Evolutionary conservation across 1,140 invertebrate genomes (phyloP), one percentile per base, ranked within the genome.

Genomic region (Heliconius nattereri): DNA sequence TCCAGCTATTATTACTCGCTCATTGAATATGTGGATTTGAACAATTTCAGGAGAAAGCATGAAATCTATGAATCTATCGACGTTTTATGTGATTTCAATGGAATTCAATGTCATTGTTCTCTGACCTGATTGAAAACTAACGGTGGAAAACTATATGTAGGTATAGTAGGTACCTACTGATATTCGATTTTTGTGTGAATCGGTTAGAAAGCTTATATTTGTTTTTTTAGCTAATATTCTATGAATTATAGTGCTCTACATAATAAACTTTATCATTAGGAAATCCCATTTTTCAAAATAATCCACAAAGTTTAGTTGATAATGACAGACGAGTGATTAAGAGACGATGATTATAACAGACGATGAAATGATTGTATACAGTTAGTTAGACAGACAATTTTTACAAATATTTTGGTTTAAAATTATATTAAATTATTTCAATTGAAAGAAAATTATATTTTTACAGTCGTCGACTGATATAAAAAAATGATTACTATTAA

Each of bases 41-140:
- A 75, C 78, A 72, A 82, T 83, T 85, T 87, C 82, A 83, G 82
- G 85, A 80, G 89, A 90, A 89, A 90, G 89, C 87, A 86, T 80
- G 75, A 76, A 80, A 80, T 80, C 49, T 35, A 49, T 26, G 49
- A 20, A 52, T 7, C 71, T 66, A 80, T 80, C 71, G 78, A 75
- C 45, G 73, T 79, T 73, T 72, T 71, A 66, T 66, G 60, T 57
- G 78, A 75, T 66, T 83, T 74, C 76, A 78, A 71, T 54, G 71
- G 73, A 73, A 75, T 78, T 76, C 72, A 71, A 81, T 76, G 78
- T 84, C 75, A 82, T 75, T 85, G 83, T 84, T 84, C 57, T 81
- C 75, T 85, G 86, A 85, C 85, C 83, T 81, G 60, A 85, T 85
- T 86, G 75, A 57, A 79, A 73, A 49, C 49, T 84, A 86, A 86